Base-by-base conservation (phyloP, 2,797 vertebrate species). In the Phrynocephalus guinanensis region DNA sequence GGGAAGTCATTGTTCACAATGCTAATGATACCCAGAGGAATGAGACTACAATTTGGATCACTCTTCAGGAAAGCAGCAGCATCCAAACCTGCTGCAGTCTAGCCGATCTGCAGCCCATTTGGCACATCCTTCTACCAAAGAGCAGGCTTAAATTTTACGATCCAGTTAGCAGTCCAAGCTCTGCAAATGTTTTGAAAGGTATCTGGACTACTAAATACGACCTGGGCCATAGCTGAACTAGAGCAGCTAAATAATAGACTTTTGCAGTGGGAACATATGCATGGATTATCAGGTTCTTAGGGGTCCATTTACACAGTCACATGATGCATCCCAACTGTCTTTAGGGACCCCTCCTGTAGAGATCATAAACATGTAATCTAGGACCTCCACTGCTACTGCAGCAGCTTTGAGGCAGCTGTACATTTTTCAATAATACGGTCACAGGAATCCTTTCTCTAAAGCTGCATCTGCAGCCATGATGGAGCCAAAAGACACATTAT, bases 91-190 rank as follows among this genome's bases (percentile, higher is more conserved):
- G 73, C 88, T 56, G 87, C 0, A 0, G 5, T 70, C 30, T 79
- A 44, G 82, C 89, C 91, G 90, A 89, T 71, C 67, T 89, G 9
- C 70, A 87, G 89, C 60, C 52, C 82, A 84, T 91, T 79, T 88
- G 72, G 75, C 92, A 82, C 24, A 87, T 81, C 1, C 72, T 30
- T 79, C n/a, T 88, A 90, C 83, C 87, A 92, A 91, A 75, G 16
- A 92, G 84, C 75, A 89, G 44, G 44, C 82, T 82, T 89, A 86
- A 76, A 83, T 90, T 94, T 94, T 92, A 75, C 86, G 85, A 73
- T 90, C 88, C 71, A 95, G 82, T 93, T 93, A 94, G 86, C 68
- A 91, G 85, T 87, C 91, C 71, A 10, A 91, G 79, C 68, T 88
- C 67, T 91, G 28, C 83, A 84, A 48, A 79, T 88, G 76, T 56